phyloP scores from a whole-genome alignment of 2,113 vertebrate species.

The Recurvirostra avosetta region DNA sequence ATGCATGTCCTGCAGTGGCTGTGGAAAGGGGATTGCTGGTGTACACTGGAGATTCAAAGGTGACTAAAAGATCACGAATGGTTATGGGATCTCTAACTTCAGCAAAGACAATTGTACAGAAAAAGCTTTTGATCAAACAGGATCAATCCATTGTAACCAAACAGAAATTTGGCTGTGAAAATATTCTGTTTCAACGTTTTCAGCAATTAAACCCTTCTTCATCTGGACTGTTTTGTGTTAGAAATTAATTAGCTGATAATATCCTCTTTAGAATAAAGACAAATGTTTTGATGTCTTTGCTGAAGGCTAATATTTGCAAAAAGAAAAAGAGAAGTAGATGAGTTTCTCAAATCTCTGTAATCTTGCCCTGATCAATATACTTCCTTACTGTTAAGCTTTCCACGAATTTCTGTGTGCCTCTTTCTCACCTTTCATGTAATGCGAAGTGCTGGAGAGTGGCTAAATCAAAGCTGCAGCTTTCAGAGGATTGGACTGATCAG shows the following conservation, averaged over 20 bases:
- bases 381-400: not conserved
- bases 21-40: not conserved
- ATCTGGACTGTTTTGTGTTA: not conserved
- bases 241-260: conserved; percentile 38
- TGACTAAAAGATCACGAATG: not conserved
- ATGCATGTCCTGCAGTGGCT: not conserved
- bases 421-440: not conserved
- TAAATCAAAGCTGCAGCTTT: not conserved
- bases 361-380: not conserved
- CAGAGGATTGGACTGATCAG: not conserved
- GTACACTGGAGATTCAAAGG: not conserved
- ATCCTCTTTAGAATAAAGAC: conserved; percentile 2
- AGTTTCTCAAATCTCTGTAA: not conserved
- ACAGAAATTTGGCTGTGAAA: not conserved
- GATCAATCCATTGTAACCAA: not conserved
- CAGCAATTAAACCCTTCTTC: conserved; percentile 7
- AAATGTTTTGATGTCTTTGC: conserved; percentile 27
- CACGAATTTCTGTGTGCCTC: not conserved
- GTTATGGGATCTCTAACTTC: not conserved
- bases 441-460: not conserved
- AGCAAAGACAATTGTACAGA: not conserved
- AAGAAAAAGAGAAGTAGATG: not conserved
- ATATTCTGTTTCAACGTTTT: conserved; percentile 5
- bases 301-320: conserved; percentile 44
- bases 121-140: not conserved